A percentile compares a stretch with the other conserved stretches of the same genome.
These are phyloP conservation scores for Hypomecis atomaria DNA, from an alignment of 2,888 invertebrate species.

Conservation along the genomic window DNA sequence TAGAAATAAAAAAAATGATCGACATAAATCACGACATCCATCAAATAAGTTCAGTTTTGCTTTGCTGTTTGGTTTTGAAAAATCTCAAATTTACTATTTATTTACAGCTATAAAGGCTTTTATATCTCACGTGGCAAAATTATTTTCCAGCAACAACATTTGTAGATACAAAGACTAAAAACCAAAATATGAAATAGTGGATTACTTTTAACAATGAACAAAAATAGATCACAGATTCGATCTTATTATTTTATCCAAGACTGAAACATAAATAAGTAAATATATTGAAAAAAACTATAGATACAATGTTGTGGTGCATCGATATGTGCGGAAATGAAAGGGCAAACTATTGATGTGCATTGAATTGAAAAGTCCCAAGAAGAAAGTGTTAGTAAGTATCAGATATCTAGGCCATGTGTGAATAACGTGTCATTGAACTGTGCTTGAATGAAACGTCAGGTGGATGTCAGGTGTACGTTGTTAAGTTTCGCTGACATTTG, in stretches of 20 bases:
- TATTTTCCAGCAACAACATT: neutral
- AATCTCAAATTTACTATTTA: no score
- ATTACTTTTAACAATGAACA: neutral
- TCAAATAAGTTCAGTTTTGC: neutral
- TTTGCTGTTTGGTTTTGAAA: no score
- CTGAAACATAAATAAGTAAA: neutral
- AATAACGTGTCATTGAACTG: conserved; percentile 79
- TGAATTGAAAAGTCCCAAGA: conserved; percentile 72
- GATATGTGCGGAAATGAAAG: conserved; percentile 36
- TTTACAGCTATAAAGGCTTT: no score
- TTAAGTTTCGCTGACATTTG: conserved; percentile 27
- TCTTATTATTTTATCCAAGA: no score
- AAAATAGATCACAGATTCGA: no score
- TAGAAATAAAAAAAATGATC: conserved; percentile 34
- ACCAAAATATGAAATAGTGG: neutral
- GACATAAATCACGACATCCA: conserved; percentile 20
- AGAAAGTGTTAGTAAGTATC: conserved; percentile 78
- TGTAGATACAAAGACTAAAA: neutral
- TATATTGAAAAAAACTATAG: neutral
- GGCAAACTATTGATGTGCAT: conserved; percentile 57
- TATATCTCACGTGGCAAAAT: neutral
- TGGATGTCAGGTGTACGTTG: conserved; percentile 60
- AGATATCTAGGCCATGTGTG: conserved; percentile 76
- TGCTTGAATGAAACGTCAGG: conserved; percentile 52
- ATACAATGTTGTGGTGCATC: conserved; percentile 7